Conservation (phyloP, 2,113 vertebrate genomes). For the Perca schrenkii region DNA sequence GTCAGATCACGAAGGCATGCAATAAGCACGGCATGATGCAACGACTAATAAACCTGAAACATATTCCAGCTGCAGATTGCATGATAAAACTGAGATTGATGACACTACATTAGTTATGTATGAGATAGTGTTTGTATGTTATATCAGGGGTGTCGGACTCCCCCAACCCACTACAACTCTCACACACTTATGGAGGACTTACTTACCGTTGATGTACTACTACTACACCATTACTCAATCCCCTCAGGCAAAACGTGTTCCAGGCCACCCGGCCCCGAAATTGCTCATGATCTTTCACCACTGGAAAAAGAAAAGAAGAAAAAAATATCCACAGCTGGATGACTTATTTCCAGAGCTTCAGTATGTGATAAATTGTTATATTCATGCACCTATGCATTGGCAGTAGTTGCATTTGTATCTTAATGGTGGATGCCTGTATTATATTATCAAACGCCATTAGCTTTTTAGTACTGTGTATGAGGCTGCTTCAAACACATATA, state of each 20-base stretch:
- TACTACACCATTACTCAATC: slow-evolving; percentile 61
- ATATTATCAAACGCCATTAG: background rate
- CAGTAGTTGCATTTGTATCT: slow-evolving; percentile 26
- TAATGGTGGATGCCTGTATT: background rate
- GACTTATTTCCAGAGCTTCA: slow-evolving; percentile 35
- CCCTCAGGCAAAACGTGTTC: slow-evolving; percentile 62
- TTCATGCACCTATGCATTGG: slow-evolving; percentile 13
- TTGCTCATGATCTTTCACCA: slow-evolving; percentile 64
- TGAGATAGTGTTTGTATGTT: slow-evolving; percentile 34
- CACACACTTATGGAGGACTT: slow-evolving; percentile 33
- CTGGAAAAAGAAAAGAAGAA: slow-evolving; percentile 29
- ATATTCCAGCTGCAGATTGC: slow-evolving; percentile 18
- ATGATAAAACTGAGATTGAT: slow-evolving; percentile 40
- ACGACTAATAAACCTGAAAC: slow-evolving; percentile 5
- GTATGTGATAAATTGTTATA: slow-evolving; percentile 40
- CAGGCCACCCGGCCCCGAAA: slow-evolving; percentile 54
- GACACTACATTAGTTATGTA: slow-evolving; percentile 31
- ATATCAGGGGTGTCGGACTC: background rate
- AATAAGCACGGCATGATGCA: slow-evolving; percentile 4
- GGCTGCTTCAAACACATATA: background rate
- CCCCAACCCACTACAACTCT: background rate
- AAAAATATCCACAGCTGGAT: slow-evolving; percentile 20
- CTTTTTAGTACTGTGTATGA: background rate
- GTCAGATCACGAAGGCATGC: background rate
- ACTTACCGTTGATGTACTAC: slow-evolving; percentile 45